Base-by-base conservation (phyloP, 2,888 invertebrate species). In the Pandemis corylana region DNA sequence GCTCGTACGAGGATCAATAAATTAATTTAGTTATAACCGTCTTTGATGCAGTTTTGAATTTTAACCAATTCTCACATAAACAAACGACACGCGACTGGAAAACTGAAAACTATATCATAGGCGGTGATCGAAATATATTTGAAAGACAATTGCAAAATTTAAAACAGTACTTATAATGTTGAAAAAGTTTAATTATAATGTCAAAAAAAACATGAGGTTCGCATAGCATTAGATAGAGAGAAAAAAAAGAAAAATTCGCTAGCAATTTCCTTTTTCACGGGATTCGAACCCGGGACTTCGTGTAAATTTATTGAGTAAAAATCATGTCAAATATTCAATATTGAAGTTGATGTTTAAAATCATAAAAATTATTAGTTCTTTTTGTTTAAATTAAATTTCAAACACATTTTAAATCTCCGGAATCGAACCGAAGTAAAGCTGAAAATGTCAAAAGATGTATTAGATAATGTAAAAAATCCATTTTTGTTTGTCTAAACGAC, bases 201-300 rank as follows among this genome's bases (percentile, higher is more conserved):
- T 5, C 42, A 15, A 49, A 20, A 20, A 59, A 41, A n/a, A 59
- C 28, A 59, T 59, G 20, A 20, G 20, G n/a, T 67, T 73, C 73
- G 73, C 73, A 53, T 15, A 12, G 73, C 73, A 61, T 36, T 36
- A 4, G 28, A 28, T 46, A 12, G 20, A 20, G 1, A 20, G n/a
- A 7, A n/a, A 53, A 20, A 36, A 66, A 13, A 49, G 2, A 41
- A 7, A 74, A 64, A 42, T 69, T 74, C 73, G 73, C 73, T 74
- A 28, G 73, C 73, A 15, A 4, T 5, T 41, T 36, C 28, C 28
- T 36, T 65, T n/a, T 13, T 36, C 56, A 9, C 46, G 77, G 80
- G 80, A 76, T 44, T 81, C 80, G 82, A 82, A 82, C 82, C 82
- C 75, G 69, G 15, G 56, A n/a, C 4, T 56, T 56, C 20, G 9